phyloP scores from a whole-genome alignment of 2,888 invertebrate species.

The Lacanobia wlatinum region DNA sequence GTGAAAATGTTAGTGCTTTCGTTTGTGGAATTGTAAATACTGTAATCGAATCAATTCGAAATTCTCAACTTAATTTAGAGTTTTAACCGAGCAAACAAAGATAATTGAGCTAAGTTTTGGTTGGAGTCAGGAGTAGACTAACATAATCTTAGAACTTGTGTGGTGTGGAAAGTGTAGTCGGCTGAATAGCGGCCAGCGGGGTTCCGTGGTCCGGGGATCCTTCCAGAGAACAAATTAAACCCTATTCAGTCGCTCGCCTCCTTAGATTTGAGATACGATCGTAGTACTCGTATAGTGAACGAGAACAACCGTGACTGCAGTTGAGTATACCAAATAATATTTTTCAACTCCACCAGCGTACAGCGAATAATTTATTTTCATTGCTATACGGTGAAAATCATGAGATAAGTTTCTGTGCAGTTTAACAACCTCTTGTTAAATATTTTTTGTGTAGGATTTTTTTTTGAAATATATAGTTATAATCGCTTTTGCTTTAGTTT shows the following conservation, averaged over 20 bases:
- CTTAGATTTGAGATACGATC: conserved; percentile 57
- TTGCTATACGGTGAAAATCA: conserved; percentile 21
- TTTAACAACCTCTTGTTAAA: conserved; percentile 18
- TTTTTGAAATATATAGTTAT: not conserved
- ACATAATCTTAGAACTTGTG: conserved; percentile 70
- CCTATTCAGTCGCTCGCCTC: conserved; percentile 70
- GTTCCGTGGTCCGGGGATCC: conserved; percentile 57
- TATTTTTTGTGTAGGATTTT: conserved; percentile 4
- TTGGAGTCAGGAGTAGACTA: conserved; percentile 60
- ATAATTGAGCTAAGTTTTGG: conserved; percentile 68
- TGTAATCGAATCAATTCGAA: conserved; percentile 31
- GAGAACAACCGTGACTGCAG: conserved; percentile 11
- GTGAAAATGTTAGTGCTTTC: conserved; percentile 57
- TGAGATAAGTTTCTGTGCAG: conserved; percentile 29
- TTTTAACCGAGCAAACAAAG: conserved; percentile 60
- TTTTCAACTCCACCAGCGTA: conserved; percentile 32
- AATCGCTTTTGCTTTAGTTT: not conserved
- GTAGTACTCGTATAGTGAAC: conserved; percentile 19
- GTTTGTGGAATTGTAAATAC: conserved; percentile 49
- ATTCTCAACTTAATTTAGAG: conserved; percentile 15
- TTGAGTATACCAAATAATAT: conserved; percentile 25
- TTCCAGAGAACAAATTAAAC: conserved; percentile 74
- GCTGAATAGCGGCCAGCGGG: conserved; percentile 69
- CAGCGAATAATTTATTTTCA: conserved; percentile 36
- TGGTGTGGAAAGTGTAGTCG: conserved; percentile 72